Evolutionary conservation across 2,113 vertebrate genomes (phyloP).

Genomic region (Tachysurus fulvidraco): DNA sequence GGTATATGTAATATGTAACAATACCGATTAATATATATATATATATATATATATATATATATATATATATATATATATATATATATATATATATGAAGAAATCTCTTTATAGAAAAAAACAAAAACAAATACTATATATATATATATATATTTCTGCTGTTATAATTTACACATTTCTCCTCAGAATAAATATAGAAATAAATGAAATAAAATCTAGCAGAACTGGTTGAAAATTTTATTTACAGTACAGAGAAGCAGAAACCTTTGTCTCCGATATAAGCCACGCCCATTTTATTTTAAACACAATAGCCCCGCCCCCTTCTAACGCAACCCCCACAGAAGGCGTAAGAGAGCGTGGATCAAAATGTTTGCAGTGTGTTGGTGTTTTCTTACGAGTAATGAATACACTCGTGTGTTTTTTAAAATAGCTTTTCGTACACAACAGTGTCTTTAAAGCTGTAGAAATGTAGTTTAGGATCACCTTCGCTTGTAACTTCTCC

Average conservation of each 20-base stretch:
- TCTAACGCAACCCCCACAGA: constrained; percentile 13
- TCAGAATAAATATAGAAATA: not conserved
- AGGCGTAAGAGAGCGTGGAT: constrained; percentile 4
- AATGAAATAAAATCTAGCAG: not conserved
- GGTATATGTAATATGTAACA: too few relatives aligned
- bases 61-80: too few relatives aligned
- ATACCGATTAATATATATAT: too few relatives aligned
- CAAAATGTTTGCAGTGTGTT: constrained; percentile 11
- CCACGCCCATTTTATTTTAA: not conserved
- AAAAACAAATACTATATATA: too few relatives aligned
- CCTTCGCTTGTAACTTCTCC: not conserved
- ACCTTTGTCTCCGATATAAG: not conserved
- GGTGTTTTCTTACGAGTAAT: not conserved
- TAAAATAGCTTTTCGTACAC: not conserved
- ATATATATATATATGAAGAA: too few relatives aligned
- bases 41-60: too few relatives aligned
- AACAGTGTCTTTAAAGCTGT: not conserved
- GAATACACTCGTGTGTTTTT: not conserved
- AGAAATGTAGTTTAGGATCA: not conserved
- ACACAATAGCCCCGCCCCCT: not conserved
- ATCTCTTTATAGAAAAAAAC: too few relatives aligned
- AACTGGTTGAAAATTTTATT: not conserved
- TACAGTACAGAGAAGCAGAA: not conserved
- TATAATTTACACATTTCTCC: not conserved
- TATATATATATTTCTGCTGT: not conserved